Evolutionary conservation across 1,140 invertebrate species (phyloP).

Genomic region (Drosophila rhopaloa): DNA sequence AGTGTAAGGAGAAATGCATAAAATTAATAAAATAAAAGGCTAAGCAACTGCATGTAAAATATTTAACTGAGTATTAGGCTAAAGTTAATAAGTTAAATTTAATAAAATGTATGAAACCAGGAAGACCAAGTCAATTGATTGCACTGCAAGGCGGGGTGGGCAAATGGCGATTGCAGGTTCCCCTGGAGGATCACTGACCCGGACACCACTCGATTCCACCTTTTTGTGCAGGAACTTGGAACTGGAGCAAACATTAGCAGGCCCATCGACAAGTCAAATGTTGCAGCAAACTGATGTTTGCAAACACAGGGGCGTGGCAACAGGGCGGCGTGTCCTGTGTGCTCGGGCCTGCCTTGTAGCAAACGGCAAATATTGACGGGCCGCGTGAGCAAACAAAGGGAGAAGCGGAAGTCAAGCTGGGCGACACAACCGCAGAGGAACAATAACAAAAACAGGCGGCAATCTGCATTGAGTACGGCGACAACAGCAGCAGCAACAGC

Average conservation of each 20-base stretch:
- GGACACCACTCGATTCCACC: conserved; percentile 1
- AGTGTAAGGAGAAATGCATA: conserved; percentile 42
- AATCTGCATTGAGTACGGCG: conserved; percentile 49
- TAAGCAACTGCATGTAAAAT: conserved; percentile 82
- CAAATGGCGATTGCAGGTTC: not conserved
- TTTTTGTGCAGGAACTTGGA: conserved; percentile 9
- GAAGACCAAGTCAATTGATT: not conserved
- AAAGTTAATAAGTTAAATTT: conserved; percentile 78
- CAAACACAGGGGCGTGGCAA: conserved; percentile 40
- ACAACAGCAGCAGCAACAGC: conserved; percentile 17
- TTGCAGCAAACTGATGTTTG: conserved; percentile 54
- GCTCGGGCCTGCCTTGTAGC: conserved; percentile 55
- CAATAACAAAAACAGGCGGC: conserved; percentile 44
- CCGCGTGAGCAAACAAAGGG: conserved; percentile 67
- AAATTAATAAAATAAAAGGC: conserved; percentile 54
- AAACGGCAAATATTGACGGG: conserved; percentile 74
- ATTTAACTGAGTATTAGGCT: conserved; percentile 71
- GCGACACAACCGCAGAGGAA: conserved; percentile 69
- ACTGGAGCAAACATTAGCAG: conserved; percentile 40
- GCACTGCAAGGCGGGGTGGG: no score
- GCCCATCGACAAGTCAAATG: conserved; percentile 24
- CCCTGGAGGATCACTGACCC: conserved; percentile 25
- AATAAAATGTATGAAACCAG: conserved; percentile 74
- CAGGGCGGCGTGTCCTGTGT: conserved; percentile 11
- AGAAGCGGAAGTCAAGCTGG: conserved; percentile 74